These are phyloP conservation scores for Alethe diademata DNA, from an alignment of 2,113 vertebrate species.

Conservation along the genomic window DNA sequence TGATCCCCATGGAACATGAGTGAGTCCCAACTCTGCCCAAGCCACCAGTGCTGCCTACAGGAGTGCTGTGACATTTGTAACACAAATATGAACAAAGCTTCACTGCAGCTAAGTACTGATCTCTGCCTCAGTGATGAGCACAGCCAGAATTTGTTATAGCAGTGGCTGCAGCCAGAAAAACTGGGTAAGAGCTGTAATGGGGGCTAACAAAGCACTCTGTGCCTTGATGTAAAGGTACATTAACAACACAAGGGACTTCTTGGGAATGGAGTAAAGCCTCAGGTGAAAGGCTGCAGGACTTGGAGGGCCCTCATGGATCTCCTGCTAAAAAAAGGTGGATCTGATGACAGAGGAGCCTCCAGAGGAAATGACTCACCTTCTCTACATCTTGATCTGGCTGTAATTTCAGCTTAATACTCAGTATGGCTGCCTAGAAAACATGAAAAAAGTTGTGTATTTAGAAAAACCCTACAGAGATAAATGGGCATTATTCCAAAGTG, in stretches of 20 bases:
- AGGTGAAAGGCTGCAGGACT: background rate
- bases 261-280: background rate
- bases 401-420: slow-evolving; percentile 78
- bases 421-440: slow-evolving; percentile 75
- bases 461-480: background rate
- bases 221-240: background rate
- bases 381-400: slow-evolving; percentile 82
- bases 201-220: background rate
- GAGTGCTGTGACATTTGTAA: background rate
- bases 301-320: background rate
- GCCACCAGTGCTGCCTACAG: background rate
- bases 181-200: no score
- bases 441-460: background rate
- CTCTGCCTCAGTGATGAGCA: background rate
- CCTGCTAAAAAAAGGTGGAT: background rate
- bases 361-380: slow-evolving; percentile 76
- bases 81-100: background rate
- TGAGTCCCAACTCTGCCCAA: background rate
- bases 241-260: background rate
- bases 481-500: background rate
- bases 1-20: background rate
- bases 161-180: background rate
- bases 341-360: background rate
- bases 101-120: background rate
- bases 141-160: background rate